Base-by-base conservation (phyloP, 1,140 invertebrate species). In the Cataglyphis hispanica region DNA sequence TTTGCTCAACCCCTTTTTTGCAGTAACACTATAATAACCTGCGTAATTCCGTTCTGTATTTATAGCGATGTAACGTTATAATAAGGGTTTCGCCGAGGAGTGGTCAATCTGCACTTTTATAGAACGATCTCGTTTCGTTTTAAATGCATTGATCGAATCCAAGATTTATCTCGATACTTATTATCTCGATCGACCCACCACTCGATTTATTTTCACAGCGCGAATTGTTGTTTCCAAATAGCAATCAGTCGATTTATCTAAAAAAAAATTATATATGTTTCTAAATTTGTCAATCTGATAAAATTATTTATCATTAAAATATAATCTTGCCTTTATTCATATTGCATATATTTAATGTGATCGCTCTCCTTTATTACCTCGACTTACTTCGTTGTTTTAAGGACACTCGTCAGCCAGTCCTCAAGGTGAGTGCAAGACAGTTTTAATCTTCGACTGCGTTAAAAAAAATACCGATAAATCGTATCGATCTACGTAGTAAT, bases 41-140 rank as follows among this genome's bases (percentile, higher is more conserved):
- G 25, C 31, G 61, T 63, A 78, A 76, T 84, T 77, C 75, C 31
- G 70, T 46, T 77, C 34, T 43, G 70, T 84, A 84, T 63, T 77
- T 78, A 78, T 77, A 84, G 74, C 81, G 72, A 43, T n/a, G 40
- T 63, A 78, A 84, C 83, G 77, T 86, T 86, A 67, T 76, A 85
- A 84, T 75, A 84, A 76, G 81, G 67, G 70, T 60, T 60, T 46
- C 61, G 66, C 43, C 66, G 78, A 58, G 34, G 66, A 70, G 40
- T 43, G 10, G 37, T 83, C 70, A 67, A 74, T 25, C 67, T 56
- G 25, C 64, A 72, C 66, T 83, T 83, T 83, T 67, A 74, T 56
- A 58, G 67, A 83, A 74, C 70, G 78, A 83, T 72, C 78, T 83
- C 25, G 66, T 60, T 60, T 83, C 78, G 22, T 83, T 4, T 60